These are phyloP conservation scores for Cariama cristata DNA, from an alignment of 2,113 vertebrate genomes.

Conservation along the genomic window DNA sequence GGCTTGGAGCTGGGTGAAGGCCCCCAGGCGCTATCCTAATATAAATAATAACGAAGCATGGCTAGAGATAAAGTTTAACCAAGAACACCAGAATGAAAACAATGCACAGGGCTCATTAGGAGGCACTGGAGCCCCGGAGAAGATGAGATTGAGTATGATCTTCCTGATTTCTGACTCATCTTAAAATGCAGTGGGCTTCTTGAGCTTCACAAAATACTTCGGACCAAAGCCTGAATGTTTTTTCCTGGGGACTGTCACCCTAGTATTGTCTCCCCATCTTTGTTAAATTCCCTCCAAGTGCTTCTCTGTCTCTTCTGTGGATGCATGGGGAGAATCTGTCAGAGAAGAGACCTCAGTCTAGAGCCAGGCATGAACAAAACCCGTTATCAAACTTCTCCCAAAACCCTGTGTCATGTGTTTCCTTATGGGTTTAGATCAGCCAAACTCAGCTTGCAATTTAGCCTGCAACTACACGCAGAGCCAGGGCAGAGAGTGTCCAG, in stretches of 20 bases:
- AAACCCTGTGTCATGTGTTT: not conserved
- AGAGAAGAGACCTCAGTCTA: not conserved
- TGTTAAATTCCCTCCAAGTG: not conserved
- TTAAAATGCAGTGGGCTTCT: not conserved
- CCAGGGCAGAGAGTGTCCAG: not conserved
- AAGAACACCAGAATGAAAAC: not conserved
- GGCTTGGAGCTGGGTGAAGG: slow-evolving; percentile 8
- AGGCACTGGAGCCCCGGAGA: not conserved
- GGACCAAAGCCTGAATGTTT: not conserved
- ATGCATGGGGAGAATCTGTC: not conserved
- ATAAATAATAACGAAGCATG: not conserved
- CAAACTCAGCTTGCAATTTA: not conserved
- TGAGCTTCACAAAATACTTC: not conserved
- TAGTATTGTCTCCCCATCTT: not conserved
- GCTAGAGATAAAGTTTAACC: slow-evolving; percentile 19
- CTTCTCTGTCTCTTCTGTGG: not conserved
- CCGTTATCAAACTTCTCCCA: not conserved
- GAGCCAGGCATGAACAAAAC: not conserved
- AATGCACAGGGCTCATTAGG: not conserved
- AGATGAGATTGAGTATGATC: not conserved
- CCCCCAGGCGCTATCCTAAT: not conserved
- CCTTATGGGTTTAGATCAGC: not conserved
- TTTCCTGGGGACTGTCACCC: not conserved
- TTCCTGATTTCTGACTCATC: not conserved
- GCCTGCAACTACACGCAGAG: not conserved